Percentiles rank a stretch among this genome's conserved stretches.
These are phyloP conservation scores for Trissoscelio sp. DNA, from an alignment of 2,888 invertebrate genomes.

Conservation along the genomic window DNA sequence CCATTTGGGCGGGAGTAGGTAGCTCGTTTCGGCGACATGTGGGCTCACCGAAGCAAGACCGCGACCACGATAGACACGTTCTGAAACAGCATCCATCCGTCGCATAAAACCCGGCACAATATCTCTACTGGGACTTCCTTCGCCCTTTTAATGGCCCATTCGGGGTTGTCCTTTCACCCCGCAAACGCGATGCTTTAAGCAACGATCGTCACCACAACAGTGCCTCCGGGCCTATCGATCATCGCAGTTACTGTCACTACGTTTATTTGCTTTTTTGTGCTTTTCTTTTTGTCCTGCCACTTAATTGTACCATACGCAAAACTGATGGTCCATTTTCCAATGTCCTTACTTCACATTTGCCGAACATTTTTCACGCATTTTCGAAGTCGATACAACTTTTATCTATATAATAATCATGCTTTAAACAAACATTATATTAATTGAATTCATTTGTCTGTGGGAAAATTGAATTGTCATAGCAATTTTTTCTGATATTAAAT, in stretches of 20 bases:
- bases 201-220: conserved; percentile 73
- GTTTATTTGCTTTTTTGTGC: conserved; percentile 56
- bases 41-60: conserved; percentile 82
- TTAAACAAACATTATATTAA: too few species aligned
- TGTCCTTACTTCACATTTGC: conserved; percentile 18
- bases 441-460: not conserved
- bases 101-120: conserved; percentile 79
- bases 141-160: conserved; percentile 80
- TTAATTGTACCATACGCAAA: conserved; percentile 50
- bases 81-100: conserved; percentile 71
- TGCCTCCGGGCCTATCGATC: conserved; percentile 76
- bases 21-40: conserved; percentile 79
- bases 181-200: conserved; percentile 68
- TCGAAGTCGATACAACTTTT: conserved; percentile 10
- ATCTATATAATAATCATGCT: not conserved
- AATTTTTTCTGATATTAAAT: conserved; percentile 10
- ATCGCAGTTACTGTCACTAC: conserved; percentile 67
- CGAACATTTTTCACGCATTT: conserved; percentile 19
- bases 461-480: not conserved
- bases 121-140: conserved; percentile 82
- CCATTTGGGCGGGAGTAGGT: conserved; percentile 79
- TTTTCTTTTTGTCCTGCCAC: conserved; percentile 49
- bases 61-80: conserved; percentile 75
- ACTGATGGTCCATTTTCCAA: conserved; percentile 38
- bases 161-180: conserved; percentile 74